Conservation (phyloP, 2,797 vertebrate species). For the Parauchenoglanis punctatus region DNA sequence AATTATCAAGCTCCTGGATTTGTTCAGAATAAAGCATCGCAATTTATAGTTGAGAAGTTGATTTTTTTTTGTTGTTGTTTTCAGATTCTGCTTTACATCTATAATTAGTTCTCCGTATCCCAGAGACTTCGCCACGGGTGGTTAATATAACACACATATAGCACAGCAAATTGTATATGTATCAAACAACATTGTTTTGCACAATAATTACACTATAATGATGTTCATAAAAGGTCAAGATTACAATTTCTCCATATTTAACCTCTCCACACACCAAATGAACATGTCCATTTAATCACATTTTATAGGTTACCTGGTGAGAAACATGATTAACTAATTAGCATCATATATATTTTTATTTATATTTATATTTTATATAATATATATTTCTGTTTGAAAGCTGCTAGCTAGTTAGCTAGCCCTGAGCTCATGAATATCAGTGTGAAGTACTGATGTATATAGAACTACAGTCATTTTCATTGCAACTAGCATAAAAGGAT, state of each 20-base stretch:
- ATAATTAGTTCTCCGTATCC: not conserved
- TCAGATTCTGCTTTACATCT: not conserved
- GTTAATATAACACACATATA: not conserved
- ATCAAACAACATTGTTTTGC: not conserved
- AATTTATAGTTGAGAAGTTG: not conserved
- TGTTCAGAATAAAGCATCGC: not conserved
- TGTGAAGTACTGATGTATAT: not conserved
- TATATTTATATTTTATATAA: no score
- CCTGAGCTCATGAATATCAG: not conserved
- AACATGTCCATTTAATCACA: not conserved
- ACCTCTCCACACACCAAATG: not conserved
- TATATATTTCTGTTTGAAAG: not conserved
- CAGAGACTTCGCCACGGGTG: not conserved
- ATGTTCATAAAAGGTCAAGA: not conserved
- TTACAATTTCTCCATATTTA: not conserved
- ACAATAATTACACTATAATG: not conserved
- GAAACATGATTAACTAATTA: not conserved
- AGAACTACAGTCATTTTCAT: not conserved
- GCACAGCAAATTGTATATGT: not conserved
- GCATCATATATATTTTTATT: not conserved
- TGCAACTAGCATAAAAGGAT: not conserved
- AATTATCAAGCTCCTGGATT: not conserved
- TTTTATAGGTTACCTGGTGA: not conserved
- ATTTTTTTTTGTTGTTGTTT: not conserved
- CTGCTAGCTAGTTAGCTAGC: not conserved